Conservation (phyloP, 2,113 vertebrate species). For the Coptodon bakossiorum region DNA sequence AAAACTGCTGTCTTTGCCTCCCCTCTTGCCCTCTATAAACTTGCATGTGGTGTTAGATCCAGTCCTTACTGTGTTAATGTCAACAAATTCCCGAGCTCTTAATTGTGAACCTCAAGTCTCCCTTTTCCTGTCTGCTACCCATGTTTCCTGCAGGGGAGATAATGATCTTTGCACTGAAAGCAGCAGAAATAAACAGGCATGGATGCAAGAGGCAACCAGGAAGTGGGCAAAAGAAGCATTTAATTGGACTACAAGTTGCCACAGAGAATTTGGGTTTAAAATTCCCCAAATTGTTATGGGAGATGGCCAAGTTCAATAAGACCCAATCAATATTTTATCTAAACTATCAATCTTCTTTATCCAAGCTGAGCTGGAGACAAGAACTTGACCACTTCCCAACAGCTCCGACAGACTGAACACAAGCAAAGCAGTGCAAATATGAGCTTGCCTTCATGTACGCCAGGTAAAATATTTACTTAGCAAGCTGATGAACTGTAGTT, state of each 20-base stretch:
- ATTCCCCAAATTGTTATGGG: neutral
- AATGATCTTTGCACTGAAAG: conserved; percentile 65
- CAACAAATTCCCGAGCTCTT: conserved; percentile 9
- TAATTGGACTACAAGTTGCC: conserved; percentile 28
- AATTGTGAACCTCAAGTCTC: conserved; percentile 56
- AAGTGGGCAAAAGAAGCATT: conserved; percentile 67
- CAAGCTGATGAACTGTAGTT: neutral
- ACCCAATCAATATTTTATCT: neutral
- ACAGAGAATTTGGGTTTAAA: neutral
- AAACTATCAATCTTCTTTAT: neutral
- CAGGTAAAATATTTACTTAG: neutral
- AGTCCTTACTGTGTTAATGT: neutral
- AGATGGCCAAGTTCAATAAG: neutral
- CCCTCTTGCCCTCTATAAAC: neutral
- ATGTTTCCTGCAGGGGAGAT: conserved; percentile 69
- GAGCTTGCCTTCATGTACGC: neutral
- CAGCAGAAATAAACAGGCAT: conserved; percentile 65
- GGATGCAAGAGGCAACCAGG: conserved; percentile 63
- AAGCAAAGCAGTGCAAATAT: neutral
- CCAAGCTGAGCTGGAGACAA: neutral
- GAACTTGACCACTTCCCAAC: neutral
- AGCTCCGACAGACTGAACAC: neutral
- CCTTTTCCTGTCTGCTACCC: conserved; percentile 68
- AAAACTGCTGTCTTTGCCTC: neutral
- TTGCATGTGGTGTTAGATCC: neutral